Evolutionary conservation across 2,113 vertebrate genomes (phyloP).

Genomic region (Cavia porcellus): DNA sequence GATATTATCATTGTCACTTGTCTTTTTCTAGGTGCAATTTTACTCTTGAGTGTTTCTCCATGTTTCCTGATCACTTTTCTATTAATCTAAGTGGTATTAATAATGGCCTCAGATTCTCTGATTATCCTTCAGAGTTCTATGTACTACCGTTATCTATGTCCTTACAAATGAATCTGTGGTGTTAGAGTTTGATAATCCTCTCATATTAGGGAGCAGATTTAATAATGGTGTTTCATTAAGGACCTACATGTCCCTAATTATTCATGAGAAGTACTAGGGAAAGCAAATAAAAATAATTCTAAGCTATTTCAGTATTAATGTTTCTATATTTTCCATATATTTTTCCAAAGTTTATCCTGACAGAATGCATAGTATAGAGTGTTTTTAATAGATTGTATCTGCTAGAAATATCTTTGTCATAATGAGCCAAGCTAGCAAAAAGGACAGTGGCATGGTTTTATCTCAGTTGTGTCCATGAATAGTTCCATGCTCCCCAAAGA

Average conservation of each 20-base stretch:
- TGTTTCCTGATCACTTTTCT: background rate
- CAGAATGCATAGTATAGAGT: background rate
- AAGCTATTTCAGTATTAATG: background rate
- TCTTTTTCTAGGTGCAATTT: background rate
- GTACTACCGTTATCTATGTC: background rate
- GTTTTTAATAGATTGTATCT: background rate
- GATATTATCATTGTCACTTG: background rate
- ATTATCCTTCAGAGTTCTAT: background rate
- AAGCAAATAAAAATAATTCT: background rate
- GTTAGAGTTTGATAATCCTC: background rate
- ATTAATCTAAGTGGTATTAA: background rate
- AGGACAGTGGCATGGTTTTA: background rate
- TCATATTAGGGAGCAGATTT: background rate
- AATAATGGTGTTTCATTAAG: background rate
- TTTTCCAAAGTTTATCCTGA: background rate
- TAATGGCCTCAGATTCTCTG: background rate
- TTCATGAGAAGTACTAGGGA: background rate
- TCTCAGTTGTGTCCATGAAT: background rate
- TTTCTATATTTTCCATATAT: background rate
- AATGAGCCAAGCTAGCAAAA: background rate
- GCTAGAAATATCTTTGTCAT: background rate
- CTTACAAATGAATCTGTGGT: background rate
- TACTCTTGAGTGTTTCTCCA: background rate
- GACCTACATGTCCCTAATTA: fast-evolving
- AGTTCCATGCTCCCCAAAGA: background rate